These are phyloP conservation scores for Sylvia atricapilla DNA, from an alignment of 2,113 vertebrate species.

Conservation along the genomic window DNA sequence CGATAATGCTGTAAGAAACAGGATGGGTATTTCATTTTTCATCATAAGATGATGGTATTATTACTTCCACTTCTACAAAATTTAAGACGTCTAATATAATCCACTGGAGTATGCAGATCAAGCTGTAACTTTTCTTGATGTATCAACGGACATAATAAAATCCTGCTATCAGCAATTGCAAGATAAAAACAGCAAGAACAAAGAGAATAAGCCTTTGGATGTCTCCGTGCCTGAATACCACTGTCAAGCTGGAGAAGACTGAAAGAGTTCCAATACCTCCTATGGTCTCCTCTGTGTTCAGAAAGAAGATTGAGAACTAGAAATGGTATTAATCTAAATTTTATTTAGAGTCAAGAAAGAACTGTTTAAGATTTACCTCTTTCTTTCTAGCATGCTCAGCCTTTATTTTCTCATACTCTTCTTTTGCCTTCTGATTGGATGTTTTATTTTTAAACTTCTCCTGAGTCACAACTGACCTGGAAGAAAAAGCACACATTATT, in stretches of 20 bases:
- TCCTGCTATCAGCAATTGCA: background rate
- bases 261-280: background rate
- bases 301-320: background rate
- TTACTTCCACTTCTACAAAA: background rate
- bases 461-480: slow-evolving; percentile 67
- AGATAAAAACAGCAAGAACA: background rate
- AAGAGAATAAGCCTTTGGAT: background rate
- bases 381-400: slow-evolving; percentile 80
- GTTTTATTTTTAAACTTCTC: slow-evolving; percentile 82
- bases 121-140: background rate
- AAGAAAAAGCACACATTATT: background rate
- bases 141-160: background rate
- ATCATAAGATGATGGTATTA: background rate
- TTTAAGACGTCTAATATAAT: background rate
- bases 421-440: slow-evolving; percentile 87
- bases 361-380: slow-evolving; percentile 74
- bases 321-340: background rate
- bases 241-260: background rate
- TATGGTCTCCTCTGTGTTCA: background rate
- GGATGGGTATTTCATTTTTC: background rate
- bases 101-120: background rate
- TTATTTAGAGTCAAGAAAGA: background rate
- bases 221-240: background rate
- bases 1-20: fast-evolving
- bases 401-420: slow-evolving; percentile 83